phyloP scores from a whole-genome alignment of 2,113 vertebrate genomes.

The Myotis davidii region DNA sequence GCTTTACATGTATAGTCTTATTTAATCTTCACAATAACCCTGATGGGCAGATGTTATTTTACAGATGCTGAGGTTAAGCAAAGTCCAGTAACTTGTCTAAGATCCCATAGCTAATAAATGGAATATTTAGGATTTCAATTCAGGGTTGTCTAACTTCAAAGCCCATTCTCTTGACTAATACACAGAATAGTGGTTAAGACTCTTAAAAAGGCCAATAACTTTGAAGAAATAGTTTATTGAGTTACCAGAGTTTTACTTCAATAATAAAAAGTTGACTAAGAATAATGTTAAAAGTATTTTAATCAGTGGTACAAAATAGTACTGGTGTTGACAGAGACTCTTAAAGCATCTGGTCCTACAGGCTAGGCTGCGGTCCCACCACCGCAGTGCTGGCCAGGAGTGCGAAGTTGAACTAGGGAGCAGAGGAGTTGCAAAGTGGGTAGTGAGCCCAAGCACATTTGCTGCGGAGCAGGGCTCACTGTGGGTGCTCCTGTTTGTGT shows the following conservation, averaged over 20 bases:
- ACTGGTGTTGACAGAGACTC: conserved; percentile 74
- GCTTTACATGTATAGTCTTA: neutral
- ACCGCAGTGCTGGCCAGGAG: conserved; percentile 53
- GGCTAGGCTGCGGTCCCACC: conserved; percentile 13
- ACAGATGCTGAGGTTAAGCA: neutral
- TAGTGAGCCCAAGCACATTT: neutral
- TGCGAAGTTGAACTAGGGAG: conserved; percentile 63
- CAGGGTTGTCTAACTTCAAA: neutral
- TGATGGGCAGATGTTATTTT: conserved; percentile 5
- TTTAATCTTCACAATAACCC: neutral
- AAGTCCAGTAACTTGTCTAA: conserved; percentile 21
- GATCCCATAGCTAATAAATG: neutral
- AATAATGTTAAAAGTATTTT: conserved; percentile 68
- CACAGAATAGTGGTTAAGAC: neutral
- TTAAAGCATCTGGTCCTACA: conserved; percentile 66
- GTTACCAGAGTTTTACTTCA: conserved; percentile 67
- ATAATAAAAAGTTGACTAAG: conserved; percentile 50
- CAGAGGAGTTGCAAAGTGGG: conserved; percentile 48
- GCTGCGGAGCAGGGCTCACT: neutral
- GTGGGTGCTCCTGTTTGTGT: neutral
- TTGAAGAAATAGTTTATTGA: conserved; percentile 62
- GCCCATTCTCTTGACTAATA: neutral
- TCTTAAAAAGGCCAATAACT: conserved; percentile 51
- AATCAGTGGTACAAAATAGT: conserved; percentile 69
- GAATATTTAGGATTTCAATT: neutral